phyloP scores from a whole-genome alignment of 2,888 invertebrate species.

The Lasioglossum leucozonium region DNA sequence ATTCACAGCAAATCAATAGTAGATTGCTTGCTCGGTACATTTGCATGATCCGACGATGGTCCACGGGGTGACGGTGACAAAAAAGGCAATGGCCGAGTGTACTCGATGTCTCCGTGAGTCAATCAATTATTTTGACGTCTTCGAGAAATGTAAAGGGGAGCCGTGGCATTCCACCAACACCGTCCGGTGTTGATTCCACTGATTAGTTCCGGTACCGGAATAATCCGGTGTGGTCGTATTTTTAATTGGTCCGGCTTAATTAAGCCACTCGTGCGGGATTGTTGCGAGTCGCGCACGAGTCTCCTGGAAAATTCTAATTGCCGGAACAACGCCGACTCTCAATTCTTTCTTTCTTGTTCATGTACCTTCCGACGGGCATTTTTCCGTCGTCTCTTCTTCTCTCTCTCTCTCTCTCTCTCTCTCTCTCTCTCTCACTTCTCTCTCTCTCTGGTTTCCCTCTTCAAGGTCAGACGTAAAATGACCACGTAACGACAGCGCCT shows the following conservation, averaged over 20 bases:
- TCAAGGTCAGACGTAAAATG: neutral
- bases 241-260: conserved; percentile 74
- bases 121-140: conserved; percentile 49
- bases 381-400: neutral
- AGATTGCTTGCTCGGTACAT: neutral
- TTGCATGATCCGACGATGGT: neutral
- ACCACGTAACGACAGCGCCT: neutral
- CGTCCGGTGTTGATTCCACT: conserved; percentile 13
- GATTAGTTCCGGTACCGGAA: conserved; percentile 55
- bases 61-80: neutral
- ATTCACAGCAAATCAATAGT: no score
- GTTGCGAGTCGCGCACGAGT: conserved; percentile 53
- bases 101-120: conserved; percentile 26
- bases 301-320: conserved; percentile 64
- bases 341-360: conserved; percentile 29
- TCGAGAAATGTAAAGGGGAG: conserved; percentile 33
- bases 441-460: neutral
- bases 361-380: conserved; percentile 15
- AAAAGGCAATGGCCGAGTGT: neutral
- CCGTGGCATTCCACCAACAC: conserved; percentile 11
- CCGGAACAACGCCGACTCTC: conserved; percentile 57
- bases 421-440: neutral
- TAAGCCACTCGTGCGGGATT: conserved; percentile 64
- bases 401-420: neutral
- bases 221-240: conserved; percentile 61